Evolutionary conservation across 2,797 vertebrate species (phyloP).

Genomic region (Bradypodion ventrale): DNA sequence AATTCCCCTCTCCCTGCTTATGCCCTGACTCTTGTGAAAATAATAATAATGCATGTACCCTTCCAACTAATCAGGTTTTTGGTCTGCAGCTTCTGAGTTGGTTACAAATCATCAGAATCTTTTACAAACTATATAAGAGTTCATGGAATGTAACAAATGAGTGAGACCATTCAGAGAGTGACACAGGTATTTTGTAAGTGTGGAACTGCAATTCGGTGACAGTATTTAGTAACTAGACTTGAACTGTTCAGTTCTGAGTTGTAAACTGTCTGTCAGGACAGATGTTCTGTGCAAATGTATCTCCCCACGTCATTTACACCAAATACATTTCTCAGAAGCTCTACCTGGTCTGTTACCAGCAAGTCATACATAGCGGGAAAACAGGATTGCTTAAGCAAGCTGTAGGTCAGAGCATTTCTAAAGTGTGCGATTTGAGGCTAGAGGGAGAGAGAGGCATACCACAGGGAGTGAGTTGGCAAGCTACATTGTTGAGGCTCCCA

Average conservation of each 20-base stretch:
- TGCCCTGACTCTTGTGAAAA: background rate
- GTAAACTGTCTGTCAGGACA: constrained; percentile 15
- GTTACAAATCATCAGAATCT: background rate
- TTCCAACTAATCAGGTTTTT: background rate
- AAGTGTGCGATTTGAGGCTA: background rate
- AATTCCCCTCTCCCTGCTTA: no score
- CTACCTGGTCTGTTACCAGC: background rate
- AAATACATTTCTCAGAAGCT: constrained; percentile 37
- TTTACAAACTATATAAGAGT: background rate
- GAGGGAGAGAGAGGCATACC: background rate
- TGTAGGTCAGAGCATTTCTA: background rate
- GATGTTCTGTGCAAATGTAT: constrained; percentile 13
- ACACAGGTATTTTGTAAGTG: background rate
- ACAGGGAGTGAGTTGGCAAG: constrained; percentile 27
- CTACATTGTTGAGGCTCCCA: background rate
- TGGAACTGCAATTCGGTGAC: background rate
- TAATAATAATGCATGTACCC: background rate
- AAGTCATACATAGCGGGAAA: constrained; percentile 8
- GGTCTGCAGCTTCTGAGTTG: background rate
- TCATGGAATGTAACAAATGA: no score
- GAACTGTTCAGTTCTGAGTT: background rate
- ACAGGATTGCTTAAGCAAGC: constrained; percentile 16
- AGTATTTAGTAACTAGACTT: background rate
- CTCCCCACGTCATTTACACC: constrained; percentile 7
- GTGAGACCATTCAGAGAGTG: background rate